Base-by-base conservation (phyloP, 2,888 invertebrate species). In the Amblyteles armatorius region DNA sequence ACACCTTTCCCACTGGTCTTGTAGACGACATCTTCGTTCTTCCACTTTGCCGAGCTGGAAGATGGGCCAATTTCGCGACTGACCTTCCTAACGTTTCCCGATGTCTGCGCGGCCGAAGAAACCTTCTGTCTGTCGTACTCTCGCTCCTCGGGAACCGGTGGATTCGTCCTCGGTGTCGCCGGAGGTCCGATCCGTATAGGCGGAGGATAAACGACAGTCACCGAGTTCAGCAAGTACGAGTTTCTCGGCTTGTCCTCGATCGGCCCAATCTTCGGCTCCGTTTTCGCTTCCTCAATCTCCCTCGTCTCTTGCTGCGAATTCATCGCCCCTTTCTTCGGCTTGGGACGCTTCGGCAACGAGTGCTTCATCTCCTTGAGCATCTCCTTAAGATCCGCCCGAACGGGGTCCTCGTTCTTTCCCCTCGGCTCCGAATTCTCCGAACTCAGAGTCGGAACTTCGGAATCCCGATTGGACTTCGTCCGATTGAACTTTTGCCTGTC, bases 351-450 rank as follows among this genome's bases (percentile, higher is more conserved):
- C 0, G 96, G 96, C 84, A 97, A 93, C 13, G 97, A 97, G 92
- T 97, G 95, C 93, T 97, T 97, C 96, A 97, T 97, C 94, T 97
- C 97, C 90, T 96, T 97, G 86, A 97, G 93, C 95, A 97, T 96
- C 93, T 96, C 96, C 91, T 96, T 96, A 40, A 97, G 93, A 91
- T 94, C 92, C 22, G 85, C 79, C 26, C 90, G 91, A 19, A 87
- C 82, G 78, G 89, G 90, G 85, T 91, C 91, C 69, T 91, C 92
- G 36, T 86, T 74, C 60, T 82, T 77, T 26, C 22, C 71, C 65
- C 26, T 48, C 29, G 36, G 50, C 2, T 29, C 33, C 7, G 22
- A 29, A 40, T 48, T 48, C 6, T 36, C 71, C 29, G 44, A 44
- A 65, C 44, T 73, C 2, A 40, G 33, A 0, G n/a, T 9, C 26